Evolutionary conservation across 2,113 vertebrate species (phyloP), one percentile per base, ranked within the genome.

Genomic region (Peucedramus taeniatus): DNA sequence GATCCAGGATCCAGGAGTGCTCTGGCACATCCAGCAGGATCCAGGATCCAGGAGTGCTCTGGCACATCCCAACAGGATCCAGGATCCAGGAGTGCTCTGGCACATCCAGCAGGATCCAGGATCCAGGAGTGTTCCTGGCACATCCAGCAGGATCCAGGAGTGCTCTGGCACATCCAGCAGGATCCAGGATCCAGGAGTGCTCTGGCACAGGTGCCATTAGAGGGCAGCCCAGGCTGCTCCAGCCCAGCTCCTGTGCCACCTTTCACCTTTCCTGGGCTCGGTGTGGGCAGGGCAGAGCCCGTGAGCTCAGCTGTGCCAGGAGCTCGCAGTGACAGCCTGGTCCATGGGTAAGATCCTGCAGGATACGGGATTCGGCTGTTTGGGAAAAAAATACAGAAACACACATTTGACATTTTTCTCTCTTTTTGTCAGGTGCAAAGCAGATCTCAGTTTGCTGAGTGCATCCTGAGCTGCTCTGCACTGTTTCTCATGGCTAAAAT

Each of bases 261-360:
- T 95, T 89, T 97, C 93, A 27, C 80, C 81, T 94, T 90, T 97
- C 92, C 97, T 93, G 97, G 96, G 96, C 97, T 97, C 93, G 96
- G 94, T 96, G 93, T 88, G 97, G 97, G 75, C 97, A 96, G 96
- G 97, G 96, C 97, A 97, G 97, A 97, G 77, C 94, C 96, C 87
- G 95, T 94, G 96, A 96, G 91, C 96, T 96, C 95, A 79, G 94
- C 93, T 94, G 90, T 22, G 86, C 56, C 89, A 79, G 87, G 90
- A 84, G 54, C 91, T 88, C 33, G 75, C 95, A 61, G 96, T 95
- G 97, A 91, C 86, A 97, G 91, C 68, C 87, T 39, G 83, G 61
- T 45, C 81, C 56, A 35, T 35, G 77, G 45, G 8, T 6, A 13
- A 19, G 30, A 33, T 57, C 82, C 89, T 40, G 69, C 92, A 71